Evolutionary conservation across 2,888 invertebrate genomes (phyloP), one percentile per base, ranked within the genome.

Genomic region (Pachycephus smyrnensis): DNA sequence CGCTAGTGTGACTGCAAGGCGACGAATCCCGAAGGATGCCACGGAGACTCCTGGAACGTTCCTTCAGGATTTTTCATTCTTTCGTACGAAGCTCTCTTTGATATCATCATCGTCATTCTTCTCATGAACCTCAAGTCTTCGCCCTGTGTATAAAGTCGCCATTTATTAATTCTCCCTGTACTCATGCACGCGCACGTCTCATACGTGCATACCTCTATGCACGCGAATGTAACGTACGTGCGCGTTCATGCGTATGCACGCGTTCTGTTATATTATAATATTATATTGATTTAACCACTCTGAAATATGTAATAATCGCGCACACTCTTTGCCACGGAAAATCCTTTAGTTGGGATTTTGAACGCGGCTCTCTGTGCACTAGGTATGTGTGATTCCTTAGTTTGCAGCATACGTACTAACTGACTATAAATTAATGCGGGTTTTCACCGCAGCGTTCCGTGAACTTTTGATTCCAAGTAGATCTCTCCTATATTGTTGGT

Each of bases 141-240:
- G 82, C 84, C 84, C 77, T 83, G 80, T 87, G 88, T 88, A 88
- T 84, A 88, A 88, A 88, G 83, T 87, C 84, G 79, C 69, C 79
- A 79, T 79, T 33, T 71, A 31, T 71, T 33, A 15, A n/a, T 68
- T 75, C 68, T 68, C 31, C 32, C 30, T 40, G 15, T 36, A 74
- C 36, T 11, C 32, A 74, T 35, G 55, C 30, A 73, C 31, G 68
- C 36, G 40, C 36, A 76, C 76, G 77, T 77, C 74, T 75, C 79
- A 76, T 79, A 55, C 69, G 79, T 37, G 40, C 55, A 40, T 76
- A 23, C 35, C 12, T 74, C 23, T n/a, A 30, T 23, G 76, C 78
- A 75, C 77, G 74, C 74, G 40, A 36, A 37, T 73, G 73, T 75
- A 80, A 78, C 75, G 76, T 77, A 74, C 80, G 12, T 31, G 71